Evolutionary conservation across 2,113 vertebrate genomes (phyloP), one percentile per base, ranked within the genome.

Genomic region (Setophaga kirtlandii): DNA sequence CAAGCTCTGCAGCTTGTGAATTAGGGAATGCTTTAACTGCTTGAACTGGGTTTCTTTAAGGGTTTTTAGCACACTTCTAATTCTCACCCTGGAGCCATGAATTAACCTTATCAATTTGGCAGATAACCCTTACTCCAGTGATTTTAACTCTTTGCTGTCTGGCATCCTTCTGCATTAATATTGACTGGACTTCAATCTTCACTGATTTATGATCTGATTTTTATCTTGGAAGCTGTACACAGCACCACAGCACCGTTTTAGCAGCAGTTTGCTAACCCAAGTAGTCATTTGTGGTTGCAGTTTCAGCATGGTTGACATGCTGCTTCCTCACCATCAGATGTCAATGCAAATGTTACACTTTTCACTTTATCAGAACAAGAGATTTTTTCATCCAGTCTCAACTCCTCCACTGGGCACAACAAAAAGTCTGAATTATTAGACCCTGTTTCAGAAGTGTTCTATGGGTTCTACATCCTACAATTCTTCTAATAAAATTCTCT

Each of bases 291-390:
- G 8, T 30, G 21, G 10, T 42, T 85, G 58, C 30, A 49, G 15
- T 24, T 65, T 58, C 41, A 65, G 23, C 49, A 25, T 15, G 1
- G 12, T n/a, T 65, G 24, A 56, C 12, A 20, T 24, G 8, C n/a
- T 47, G 15, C 8, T 58, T 85, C 20, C 10, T 58, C 30, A 41
- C 15, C 12, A 58, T 85, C 24, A 49, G 24, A 20, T 24, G 19
- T 49, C n/a, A 56, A 65, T n/a, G 30, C 10, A 56, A 20, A 58
- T n/a, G 6, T 39, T 39, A 23, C 0, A 0, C 41, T 58, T 47
- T 41, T 10, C 15, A 75, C 19, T 75, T 30, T 75, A 20, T 56
- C 35, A 30, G 35, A 65, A 19, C n/a, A 41, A 30, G 19, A 65
- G 15, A 4, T 30, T 49, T 24, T 5, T 30, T 75, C 20, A 13